Base-by-base conservation (phyloP, 2,888 invertebrate genomes). In the Ferrisia virgata region DNA sequence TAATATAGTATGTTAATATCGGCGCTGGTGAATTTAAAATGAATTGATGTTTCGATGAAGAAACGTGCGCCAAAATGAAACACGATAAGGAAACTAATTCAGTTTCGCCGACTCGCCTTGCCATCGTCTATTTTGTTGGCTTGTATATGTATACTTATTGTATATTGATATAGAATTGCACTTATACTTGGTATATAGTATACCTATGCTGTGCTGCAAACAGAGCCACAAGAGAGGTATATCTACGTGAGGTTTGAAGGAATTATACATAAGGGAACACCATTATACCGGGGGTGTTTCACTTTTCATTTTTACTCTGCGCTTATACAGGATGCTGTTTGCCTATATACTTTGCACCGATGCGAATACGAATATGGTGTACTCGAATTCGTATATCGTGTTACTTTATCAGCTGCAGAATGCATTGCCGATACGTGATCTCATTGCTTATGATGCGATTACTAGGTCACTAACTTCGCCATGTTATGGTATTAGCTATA, bases 41-140 rank as follows among this genome's bases (percentile, higher is more conserved):
- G 79, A 79, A 79, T 79, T 79, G 79, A 79, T 79, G 31, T 79
- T 79, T 47, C 47, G 47, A 22, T 43, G 47, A 79, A n/a, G n/a
- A n/a, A 79, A 79, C 79, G 79, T 79, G 79, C 79, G 79, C 79
- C 79, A 31, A 79, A 79, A 79, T 47, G 79, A 43, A 28, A 47
- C 79, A 79, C 79, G 79, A 79, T 79, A 79, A 79, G 47, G 79
- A 79, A 79, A 79, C 79, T 79, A 47, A 79, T 79, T 79, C 79
- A n/a, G 47, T 79, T 25, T 79, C 15, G 39, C 64, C 40, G n/a
- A n/a, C n/a, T n/a, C n/a, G n/a, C n/a, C n/a, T n/a, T n/a, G n/a
- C n/a, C n/a, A n/a, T n/a, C n/a, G 18, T 33, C 18, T 36, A 28
- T 33, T 76, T 39, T 22, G 31, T 25, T n/a, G n/a, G n/a, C n/a